Percentiles rank a stretch among this genome's conserved stretches.
Evolutionary conservation across 2,797 vertebrate species (phyloP).

Genomic region (Perodicticus potto): DNA sequence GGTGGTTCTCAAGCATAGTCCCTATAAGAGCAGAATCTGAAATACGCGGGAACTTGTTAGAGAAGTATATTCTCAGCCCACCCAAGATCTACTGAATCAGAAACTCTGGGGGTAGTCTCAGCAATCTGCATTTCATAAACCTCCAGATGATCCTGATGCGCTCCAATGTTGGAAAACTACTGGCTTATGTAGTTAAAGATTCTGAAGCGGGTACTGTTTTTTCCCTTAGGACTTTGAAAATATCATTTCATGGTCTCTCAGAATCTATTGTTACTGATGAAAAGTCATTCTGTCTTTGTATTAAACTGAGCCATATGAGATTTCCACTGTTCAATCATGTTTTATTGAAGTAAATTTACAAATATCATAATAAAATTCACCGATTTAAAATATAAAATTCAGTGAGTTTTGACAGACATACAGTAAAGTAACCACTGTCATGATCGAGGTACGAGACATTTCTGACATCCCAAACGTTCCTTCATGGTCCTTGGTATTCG

Average conservation of each 20-base stretch:
- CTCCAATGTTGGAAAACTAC: neutral
- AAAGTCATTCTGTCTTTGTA: conserved; percentile 23
- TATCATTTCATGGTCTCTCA: neutral
- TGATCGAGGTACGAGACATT: conserved; percentile 48
- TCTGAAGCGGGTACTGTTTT: neutral
- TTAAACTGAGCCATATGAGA: conserved; percentile 26
- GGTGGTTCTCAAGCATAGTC: neutral
- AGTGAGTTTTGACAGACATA: conserved; percentile 25
- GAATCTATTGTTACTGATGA: neutral
- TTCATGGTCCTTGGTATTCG: neutral
- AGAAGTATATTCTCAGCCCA: neutral
- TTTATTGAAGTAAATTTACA: conserved; percentile 26
- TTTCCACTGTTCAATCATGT: neutral
- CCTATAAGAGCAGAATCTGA: neutral
- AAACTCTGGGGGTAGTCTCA: neutral
- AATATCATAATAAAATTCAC: conserved; percentile 26
- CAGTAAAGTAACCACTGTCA: neutral
- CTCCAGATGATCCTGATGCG: neutral
- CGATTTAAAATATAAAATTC: neutral
- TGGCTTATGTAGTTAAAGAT: neutral
- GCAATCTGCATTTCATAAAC: neutral
- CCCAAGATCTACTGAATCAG: neutral
- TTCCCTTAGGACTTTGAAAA: neutral
- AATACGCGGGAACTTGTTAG: neutral
- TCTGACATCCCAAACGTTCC: neutral